These are phyloP conservation scores for Strigops habroptila DNA, from an alignment of 2,113 vertebrate species.

Conservation along the genomic window DNA sequence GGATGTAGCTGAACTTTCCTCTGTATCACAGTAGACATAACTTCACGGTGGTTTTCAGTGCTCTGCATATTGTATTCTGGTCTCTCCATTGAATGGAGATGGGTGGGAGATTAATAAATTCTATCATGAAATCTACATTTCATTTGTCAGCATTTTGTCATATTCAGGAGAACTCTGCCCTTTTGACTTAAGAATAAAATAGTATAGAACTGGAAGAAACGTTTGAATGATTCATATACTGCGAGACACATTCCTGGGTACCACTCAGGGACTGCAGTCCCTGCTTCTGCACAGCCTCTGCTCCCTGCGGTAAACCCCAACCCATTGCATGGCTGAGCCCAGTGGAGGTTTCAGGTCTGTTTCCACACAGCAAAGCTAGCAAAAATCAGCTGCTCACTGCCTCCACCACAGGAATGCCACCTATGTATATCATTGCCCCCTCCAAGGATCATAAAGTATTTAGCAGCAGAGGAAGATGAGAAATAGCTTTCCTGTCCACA, in stretches of 20 bases:
- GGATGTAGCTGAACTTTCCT: not conserved
- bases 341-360: not conserved
- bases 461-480: not conserved
- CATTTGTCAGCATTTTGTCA: not conserved
- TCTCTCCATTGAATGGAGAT: not conserved
- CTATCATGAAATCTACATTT: not conserved
- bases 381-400: not conserved
- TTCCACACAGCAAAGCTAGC: not conserved
- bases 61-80: not conserved
- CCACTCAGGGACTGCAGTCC: not conserved
- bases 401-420: conserved; percentile 2
- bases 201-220: not conserved
- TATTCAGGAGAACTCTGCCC: not conserved
- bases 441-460: not conserved
- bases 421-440: not conserved
- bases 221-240: not conserved
- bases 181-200: not conserved
- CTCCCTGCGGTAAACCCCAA: conserved; percentile 19
- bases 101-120: not conserved
- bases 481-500: not conserved
- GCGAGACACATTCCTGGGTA: not conserved
- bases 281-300: not conserved
- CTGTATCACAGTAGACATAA: not conserved
- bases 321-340: not conserved
- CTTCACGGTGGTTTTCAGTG: not conserved